These are phyloP conservation scores for Drosophila prosaltans DNA, from an alignment of 1,140 invertebrate genomes.

Conservation along the genomic window DNA sequence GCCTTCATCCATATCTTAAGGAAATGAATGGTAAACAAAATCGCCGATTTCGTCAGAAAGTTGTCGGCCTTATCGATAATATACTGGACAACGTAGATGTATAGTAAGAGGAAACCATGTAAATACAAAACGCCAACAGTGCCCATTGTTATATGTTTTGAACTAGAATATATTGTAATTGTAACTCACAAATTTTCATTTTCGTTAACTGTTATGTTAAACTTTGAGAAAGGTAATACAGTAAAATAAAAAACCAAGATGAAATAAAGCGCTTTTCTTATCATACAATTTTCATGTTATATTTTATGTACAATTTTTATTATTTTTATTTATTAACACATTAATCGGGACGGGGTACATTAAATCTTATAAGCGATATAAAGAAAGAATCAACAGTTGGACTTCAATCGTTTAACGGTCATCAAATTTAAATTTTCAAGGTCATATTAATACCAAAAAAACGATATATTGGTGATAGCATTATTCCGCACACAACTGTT, in stretches of 20 bases:
- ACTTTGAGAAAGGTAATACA: not conserved
- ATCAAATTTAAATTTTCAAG: not conserved
- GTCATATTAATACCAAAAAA: not conserved
- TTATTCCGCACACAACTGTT: not conserved
- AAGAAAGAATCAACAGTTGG: not conserved
- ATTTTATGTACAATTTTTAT: too few species aligned
- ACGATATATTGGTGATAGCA: not conserved
- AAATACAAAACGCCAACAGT: constrained; percentile 47
- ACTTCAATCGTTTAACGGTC: not conserved
- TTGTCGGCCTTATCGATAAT: constrained; percentile 72
- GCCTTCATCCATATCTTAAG: constrained; percentile 75
- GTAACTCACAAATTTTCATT: constrained; percentile 34
- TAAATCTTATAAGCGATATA: not conserved
- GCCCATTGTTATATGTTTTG: constrained; percentile 63
- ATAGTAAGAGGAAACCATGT: not conserved
- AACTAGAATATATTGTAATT: constrained; percentile 34
- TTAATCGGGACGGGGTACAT: too few species aligned
- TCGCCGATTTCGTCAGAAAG: constrained; percentile 75
- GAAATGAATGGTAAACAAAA: constrained; percentile 80
- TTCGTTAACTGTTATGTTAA: constrained; percentile 31
- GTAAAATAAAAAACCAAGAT: not conserved
- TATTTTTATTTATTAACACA: too few species aligned
- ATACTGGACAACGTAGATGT: constrained; percentile 71
- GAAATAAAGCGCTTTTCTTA: not conserved
- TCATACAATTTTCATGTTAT: too few species aligned